phyloP scores from a whole-genome alignment of 2,888 invertebrate species.

The Germaria angustata region DNA sequence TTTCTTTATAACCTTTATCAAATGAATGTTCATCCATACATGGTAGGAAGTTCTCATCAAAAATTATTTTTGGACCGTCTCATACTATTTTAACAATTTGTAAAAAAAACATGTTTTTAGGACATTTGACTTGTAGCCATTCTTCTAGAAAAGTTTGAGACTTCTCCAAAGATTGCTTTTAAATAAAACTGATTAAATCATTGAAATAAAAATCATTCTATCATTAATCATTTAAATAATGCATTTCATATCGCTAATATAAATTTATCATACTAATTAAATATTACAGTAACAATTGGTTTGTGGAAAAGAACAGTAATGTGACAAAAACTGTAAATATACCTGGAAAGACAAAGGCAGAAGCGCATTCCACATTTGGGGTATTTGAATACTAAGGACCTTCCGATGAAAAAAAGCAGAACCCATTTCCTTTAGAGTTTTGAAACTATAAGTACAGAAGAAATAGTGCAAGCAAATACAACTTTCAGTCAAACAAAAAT shows the following conservation, averaged over 20 bases:
- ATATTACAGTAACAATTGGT: conserved; percentile 28
- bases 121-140: too few species aligned
- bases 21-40: too few species aligned
- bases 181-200: too few species aligned
- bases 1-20: too few species aligned
- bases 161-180: too few species aligned
- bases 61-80: too few species aligned
- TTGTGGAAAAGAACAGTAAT: conserved; percentile 12
- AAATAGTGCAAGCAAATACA: neutral
- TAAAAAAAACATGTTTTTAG: too few species aligned
- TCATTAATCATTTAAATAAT: too few species aligned
- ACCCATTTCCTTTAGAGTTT: neutral
- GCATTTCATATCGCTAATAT: neutral
- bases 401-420: neutral
- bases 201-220: neutral
- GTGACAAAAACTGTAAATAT: neutral
- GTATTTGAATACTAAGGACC: conserved; percentile 1
- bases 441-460: neutral
- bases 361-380: neutral
- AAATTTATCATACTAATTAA: conserved; percentile 19
- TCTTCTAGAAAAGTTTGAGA: too few species aligned
- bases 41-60: too few species aligned
- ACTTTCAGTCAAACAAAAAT: neutral
- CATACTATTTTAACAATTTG: too few species aligned
- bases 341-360: neutral